These are phyloP conservation scores for Solea senegalensis DNA, from an alignment of 2,113 vertebrate species.

Conservation along the genomic window DNA sequence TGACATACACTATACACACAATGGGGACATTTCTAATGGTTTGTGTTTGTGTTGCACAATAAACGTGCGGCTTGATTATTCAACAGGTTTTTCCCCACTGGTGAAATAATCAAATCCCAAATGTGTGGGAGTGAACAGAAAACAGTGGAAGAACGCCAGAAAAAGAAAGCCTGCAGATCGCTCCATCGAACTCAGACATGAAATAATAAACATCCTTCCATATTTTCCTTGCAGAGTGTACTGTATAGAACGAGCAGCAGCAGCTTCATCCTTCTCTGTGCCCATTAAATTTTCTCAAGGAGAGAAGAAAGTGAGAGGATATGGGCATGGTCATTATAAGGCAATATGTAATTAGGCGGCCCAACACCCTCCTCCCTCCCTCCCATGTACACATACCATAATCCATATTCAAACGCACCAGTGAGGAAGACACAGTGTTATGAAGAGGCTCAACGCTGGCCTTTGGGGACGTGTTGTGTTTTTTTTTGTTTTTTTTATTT, in stretches of 20 bases:
- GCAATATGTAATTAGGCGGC: conserved; percentile 57
- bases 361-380: conserved; percentile 37
- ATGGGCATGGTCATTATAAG: conserved; percentile 63
- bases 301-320: conserved; percentile 21
- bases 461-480: conserved; percentile 7
- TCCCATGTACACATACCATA: conserved; percentile 51
- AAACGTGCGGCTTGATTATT: conserved; percentile 18
- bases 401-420: conserved; percentile 64
- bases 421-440: conserved; percentile 47
- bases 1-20: not conserved
- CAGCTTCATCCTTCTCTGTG: conserved; percentile 10
- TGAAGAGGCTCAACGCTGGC: conserved; percentile 22
- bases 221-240: conserved; percentile 23
- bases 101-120: conserved; percentile 2
- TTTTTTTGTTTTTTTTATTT: conserved; percentile 1
- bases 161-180: not conserved
- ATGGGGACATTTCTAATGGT: not conserved
- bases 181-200: not conserved
- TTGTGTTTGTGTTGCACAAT: conserved; percentile 5
- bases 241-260: conserved; percentile 4
- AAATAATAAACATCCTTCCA: conserved; percentile 10
- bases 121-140: conserved; percentile 4
- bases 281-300: conserved; percentile 52
- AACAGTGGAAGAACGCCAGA: not conserved
- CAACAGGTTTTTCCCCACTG: conserved; percentile 14